Conservation (phyloP, 2,888 invertebrate genomes). For the Aleiodes alternator region DNA sequence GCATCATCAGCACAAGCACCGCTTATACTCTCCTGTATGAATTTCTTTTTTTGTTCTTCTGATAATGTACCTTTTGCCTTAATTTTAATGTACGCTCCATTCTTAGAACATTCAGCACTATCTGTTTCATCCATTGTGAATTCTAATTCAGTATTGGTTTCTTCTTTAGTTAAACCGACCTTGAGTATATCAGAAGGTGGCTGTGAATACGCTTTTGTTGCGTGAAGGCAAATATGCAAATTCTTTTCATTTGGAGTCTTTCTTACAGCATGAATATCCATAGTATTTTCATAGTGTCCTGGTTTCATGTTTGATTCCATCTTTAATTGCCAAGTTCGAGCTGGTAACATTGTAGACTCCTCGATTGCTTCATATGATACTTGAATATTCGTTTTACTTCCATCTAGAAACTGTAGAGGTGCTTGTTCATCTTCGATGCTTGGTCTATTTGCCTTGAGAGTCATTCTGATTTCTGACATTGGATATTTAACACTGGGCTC, state of each 20-base stretch:
- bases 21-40: constrained; percentile 55
- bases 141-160: constrained; percentile 64
- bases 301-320: constrained; percentile 62
- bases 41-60: constrained; percentile 67
- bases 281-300: constrained; percentile 64
- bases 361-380: constrained; percentile 61
- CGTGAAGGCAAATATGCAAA: constrained; percentile 72
- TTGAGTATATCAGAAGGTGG: constrained; percentile 52
- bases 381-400: not conserved
- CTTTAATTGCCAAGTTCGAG: constrained; percentile 70
- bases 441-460: not conserved
- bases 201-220: constrained; percentile 62
- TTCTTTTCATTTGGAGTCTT: constrained; percentile 67
- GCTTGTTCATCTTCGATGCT: not conserved
- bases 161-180: constrained; percentile 58
- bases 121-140: constrained; percentile 66
- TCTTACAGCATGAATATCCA: constrained; percentile 67
- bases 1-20: constrained; percentile 60
- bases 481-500: constrained; percentile 65
- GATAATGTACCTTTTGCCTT: constrained; percentile 67
- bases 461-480: constrained; percentile 62
- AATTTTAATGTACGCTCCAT: constrained; percentile 66
- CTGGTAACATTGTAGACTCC: constrained; percentile 53
- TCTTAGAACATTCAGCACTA: constrained; percentile 67
- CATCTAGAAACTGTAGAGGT: not conserved